Conservation (phyloP, 2,113 vertebrate genomes). For the Coptodon bakossiorum region DNA sequence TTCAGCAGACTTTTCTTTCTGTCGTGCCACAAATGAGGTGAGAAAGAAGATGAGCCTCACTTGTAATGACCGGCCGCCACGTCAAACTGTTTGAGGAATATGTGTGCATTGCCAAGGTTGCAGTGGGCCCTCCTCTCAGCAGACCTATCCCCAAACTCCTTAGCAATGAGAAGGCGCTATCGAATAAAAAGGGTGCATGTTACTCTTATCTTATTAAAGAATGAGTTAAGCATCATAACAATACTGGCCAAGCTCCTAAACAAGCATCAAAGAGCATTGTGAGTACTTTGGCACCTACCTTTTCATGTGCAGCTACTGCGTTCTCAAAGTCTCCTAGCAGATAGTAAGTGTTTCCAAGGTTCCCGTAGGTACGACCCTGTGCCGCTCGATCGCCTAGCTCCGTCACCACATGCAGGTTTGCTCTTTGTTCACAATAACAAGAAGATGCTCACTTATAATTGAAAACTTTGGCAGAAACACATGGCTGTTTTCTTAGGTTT, state of each 20-base stretch:
- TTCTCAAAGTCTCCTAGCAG: constrained; percentile 90
- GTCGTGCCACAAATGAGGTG: background rate
- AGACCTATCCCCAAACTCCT: constrained; percentile 93
- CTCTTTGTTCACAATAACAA: constrained; percentile 62
- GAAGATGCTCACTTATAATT: background rate
- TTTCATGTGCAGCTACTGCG: constrained; percentile 87
- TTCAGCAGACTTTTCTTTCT: background rate
- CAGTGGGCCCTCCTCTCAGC: constrained; percentile 96
- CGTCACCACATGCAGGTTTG: constrained; percentile 87
- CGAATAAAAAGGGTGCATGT: background rate
- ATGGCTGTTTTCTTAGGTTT: background rate
- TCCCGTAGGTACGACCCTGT: constrained; percentile 93
- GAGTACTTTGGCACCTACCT: constrained; percentile 67
- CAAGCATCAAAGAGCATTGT: background rate
- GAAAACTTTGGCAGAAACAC: background rate
- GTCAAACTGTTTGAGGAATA: constrained; percentile 94
- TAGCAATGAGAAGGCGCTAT: constrained; percentile 91
- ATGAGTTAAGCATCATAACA: background rate
- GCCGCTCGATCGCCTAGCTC: constrained; percentile 87
- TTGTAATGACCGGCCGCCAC: constrained; percentile 92
- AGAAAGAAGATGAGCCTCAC: constrained; percentile 67
- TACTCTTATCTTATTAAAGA: background rate
- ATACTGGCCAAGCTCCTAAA: background rate
- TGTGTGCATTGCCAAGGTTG: constrained; percentile 93
- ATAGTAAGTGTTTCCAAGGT: constrained; percentile 96